Conservation (phyloP, 92 coral and sea anemone species). For the Paragorgia papillata region DNA sequence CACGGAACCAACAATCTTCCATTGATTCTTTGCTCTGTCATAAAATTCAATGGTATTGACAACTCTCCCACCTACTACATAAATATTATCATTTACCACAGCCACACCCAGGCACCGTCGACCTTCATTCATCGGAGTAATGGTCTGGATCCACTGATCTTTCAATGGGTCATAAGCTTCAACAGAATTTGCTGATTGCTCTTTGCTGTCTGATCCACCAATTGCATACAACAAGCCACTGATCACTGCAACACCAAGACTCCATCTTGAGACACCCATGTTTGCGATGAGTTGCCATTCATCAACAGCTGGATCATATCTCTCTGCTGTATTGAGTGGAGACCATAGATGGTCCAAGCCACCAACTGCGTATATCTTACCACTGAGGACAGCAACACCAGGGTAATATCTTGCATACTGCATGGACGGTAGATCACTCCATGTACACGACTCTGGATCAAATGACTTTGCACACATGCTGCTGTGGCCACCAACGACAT, state of each 20-base stretch:
- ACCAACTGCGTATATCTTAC: constrained; percentile 96
- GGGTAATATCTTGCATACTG: constrained; percentile 97
- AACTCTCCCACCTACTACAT: constrained; percentile 98
- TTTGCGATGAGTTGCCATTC: constrained; percentile 90
- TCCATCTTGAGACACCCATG: constrained; percentile 95
- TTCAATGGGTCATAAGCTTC: constrained; percentile 81
- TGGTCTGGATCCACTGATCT: constrained; percentile 82
- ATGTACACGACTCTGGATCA: constrained; percentile 80
- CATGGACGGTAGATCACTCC: constrained; percentile 92
- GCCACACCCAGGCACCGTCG: constrained; percentile 99
- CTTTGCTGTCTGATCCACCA: constrained; percentile 95
- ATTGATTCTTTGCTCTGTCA: constrained; percentile 79
- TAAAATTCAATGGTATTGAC: constrained; percentile 96
- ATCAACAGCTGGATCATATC: constrained; percentile 72
- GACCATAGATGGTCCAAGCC: constrained; percentile 99
- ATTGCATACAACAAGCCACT: constrained; percentile 83
- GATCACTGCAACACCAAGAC: constrained; percentile 98
- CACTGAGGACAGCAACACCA: constrained; percentile 92
- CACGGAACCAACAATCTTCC: constrained; percentile 96
- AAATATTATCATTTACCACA: constrained; percentile 93
- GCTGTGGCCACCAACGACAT: constrained; percentile 98
- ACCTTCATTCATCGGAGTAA: constrained; percentile 92
- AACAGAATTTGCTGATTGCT: constrained; percentile 87
- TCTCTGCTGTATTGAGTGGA: constrained; percentile 89
- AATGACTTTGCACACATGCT: constrained; percentile 98